Evolutionary conservation across 2,888 invertebrate genomes (phyloP), one percentile per base, ranked within the genome.

Genomic region (Drosophila kanekoi): DNA sequence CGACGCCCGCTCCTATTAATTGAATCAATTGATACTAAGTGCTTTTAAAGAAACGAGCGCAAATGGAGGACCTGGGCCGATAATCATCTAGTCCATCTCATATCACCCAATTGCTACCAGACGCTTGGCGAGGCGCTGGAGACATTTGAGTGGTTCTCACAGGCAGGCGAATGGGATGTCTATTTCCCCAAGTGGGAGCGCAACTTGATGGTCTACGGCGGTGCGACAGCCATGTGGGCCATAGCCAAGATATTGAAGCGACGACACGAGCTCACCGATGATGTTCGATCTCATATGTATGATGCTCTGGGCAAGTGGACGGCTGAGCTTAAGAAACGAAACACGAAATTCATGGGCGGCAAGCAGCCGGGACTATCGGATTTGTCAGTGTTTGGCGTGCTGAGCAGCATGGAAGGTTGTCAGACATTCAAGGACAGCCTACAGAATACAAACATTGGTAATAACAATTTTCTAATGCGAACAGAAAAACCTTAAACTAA

Each of bases 1-100:
- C 1, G n/a, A 2, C 8, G 8, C 5, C 10, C 11, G 16, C 0
- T 9, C 8, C 2, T 14, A 23, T 6, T 13, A 1, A 10, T 3
- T 28, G 1, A 4, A 20, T 33, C 3, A 23, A 57, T 18, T 54
- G 33, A 20, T 13, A 13, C 13, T 13, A 13, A 0, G 3, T 18
- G 10, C 47, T 23, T 54, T 93, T 94, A 47, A 89, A 98, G 98
- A 41, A 96, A 96, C 79, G 99, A 99, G 92, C 94, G 98, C 37
- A 96, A 97, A 89, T 99, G 99, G 99, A 94, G 99, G 49, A 95
- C 96, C 89, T 99, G 99, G 99, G 96, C 96, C 0, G 99, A 99
- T 91, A 94, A 95, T 51, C 95, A 96, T 41, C 94, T 99, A 1
- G 98, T 99, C 0, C 99, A 99, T 91, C 95, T 96, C 0, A 93